A percentile compares a stretch with the other conserved stretches of the same genome.
These are phyloP conservation scores for Macaria liturata DNA, from an alignment of 2,888 invertebrate genomes.

Conservation along the genomic window DNA sequence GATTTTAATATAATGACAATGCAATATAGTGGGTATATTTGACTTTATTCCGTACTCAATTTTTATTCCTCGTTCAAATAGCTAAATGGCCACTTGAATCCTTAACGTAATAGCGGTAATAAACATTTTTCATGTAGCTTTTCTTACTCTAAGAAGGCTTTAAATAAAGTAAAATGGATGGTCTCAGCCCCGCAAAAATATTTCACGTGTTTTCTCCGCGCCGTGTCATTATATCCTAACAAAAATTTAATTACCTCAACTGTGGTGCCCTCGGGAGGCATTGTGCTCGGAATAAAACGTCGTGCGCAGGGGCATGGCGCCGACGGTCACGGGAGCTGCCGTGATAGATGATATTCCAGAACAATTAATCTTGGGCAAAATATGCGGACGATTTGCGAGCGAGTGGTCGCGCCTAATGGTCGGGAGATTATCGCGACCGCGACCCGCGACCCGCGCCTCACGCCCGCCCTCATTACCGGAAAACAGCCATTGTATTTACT, in stretches of 20 bases:
- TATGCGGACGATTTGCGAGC: constrained; percentile 83
- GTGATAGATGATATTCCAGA: constrained; percentile 83
- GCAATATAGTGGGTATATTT: no score
- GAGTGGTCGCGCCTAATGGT: constrained; percentile 82
- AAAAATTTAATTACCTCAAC: constrained; percentile 73
- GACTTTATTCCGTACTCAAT: no score
- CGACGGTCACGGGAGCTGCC: constrained; percentile 77
- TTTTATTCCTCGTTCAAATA: neutral
- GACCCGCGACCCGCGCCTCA: constrained; percentile 59
- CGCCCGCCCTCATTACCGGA: constrained; percentile 67
- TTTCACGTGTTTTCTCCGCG: constrained; percentile 42
- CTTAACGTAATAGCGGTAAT: constrained; percentile 3
- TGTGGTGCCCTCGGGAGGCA: constrained; percentile 60
- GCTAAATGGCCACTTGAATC: no score
- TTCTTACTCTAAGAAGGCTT: constrained; percentile 12
- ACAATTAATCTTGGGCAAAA: constrained; percentile 83
- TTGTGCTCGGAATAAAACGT: constrained; percentile 78
- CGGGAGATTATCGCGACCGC: constrained; percentile 74
- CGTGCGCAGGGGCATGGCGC: constrained; percentile 76
- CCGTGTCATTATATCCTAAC: constrained; percentile 55
- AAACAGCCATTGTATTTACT: constrained; percentile 57
- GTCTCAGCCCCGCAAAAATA: constrained; percentile 40
- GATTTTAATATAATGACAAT: no score
- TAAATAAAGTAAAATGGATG: constrained; percentile 22
- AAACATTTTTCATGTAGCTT: constrained; percentile 15